These are phyloP conservation scores for Caenorhabditis becei DNA, from an alignment of 2,888 invertebrate species.

Conservation along the genomic window DNA sequence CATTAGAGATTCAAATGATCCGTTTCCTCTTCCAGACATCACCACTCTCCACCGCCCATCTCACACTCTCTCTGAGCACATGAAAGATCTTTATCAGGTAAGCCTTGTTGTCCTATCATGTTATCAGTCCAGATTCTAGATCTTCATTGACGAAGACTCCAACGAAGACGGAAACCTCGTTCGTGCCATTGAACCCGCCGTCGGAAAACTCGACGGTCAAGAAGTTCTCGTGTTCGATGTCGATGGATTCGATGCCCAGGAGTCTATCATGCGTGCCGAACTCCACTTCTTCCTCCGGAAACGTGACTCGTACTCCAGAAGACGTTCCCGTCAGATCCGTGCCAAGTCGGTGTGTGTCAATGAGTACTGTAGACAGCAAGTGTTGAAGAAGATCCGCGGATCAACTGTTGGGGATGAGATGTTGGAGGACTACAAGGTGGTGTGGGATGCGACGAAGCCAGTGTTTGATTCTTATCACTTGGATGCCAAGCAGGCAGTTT, in stretches of 20 bases:
- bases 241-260: constrained; percentile 57
- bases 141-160: constrained; percentile 64
- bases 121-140: constrained; percentile 35
- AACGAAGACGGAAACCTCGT: constrained; percentile 69
- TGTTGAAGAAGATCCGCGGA: constrained; percentile 45
- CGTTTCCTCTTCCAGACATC: constrained; percentile 37
- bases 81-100: constrained; percentile 58
- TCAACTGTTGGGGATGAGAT: constrained; percentile 8
- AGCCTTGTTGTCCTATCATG: neutral
- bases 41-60: constrained; percentile 45
- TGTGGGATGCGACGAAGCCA: constrained; percentile 68
- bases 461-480: constrained; percentile 67
- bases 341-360: constrained; percentile 66
- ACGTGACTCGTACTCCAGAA: constrained; percentile 50
- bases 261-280: constrained; percentile 67
- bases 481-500: constrained; percentile 63
- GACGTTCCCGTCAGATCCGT: constrained; percentile 60
- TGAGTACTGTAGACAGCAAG: constrained; percentile 63
- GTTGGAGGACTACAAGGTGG: constrained; percentile 50
- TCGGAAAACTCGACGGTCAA: constrained; percentile 66
- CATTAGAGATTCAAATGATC: too few relatives aligned
- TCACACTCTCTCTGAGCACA: constrained; percentile 41
- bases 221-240: constrained; percentile 70
- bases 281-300: constrained; percentile 65
- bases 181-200: constrained; percentile 64